These are phyloP conservation scores for Dasypus novemcinctus DNA, from an alignment of 2,113 vertebrate species.

Conservation along the genomic window DNA sequence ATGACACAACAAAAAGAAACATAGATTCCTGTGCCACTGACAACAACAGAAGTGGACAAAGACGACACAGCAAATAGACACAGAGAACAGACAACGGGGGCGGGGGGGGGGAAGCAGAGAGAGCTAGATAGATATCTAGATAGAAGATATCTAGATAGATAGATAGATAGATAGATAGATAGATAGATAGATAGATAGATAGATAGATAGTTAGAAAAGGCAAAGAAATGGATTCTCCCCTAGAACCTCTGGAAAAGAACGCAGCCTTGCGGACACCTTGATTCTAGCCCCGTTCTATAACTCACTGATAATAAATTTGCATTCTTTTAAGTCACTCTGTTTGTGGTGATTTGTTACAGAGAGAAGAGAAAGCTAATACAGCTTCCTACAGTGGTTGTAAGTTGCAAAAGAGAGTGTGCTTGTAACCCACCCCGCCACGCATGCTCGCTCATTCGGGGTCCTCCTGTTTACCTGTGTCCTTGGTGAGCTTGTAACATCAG, in stretches of 20 bases:
- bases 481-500: not conserved
- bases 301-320: not conserved
- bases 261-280: not conserved
- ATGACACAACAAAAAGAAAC: too few species aligned
- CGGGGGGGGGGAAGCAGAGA: too few species aligned
- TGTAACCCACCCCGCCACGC: not conserved
- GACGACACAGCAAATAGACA: too few species aligned
- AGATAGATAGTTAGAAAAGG: too few species aligned
- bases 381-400: not conserved
- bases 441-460: not conserved
- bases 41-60: too few species aligned
- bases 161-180: too few species aligned
- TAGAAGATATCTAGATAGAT: too few species aligned
- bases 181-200: too few species aligned
- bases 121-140: too few species aligned
- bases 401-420: not conserved
- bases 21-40: too few species aligned
- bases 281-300: not conserved
- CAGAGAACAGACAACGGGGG: too few species aligned
- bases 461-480: not conserved
- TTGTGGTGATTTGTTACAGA: not conserved
- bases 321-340: not conserved
- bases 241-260: not conserved
- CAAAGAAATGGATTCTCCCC: not conserved
- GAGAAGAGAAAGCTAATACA: not conserved